phyloP scores from a whole-genome alignment of 2,888 invertebrate species.

The Phytoseiulus persimilis region DNA sequence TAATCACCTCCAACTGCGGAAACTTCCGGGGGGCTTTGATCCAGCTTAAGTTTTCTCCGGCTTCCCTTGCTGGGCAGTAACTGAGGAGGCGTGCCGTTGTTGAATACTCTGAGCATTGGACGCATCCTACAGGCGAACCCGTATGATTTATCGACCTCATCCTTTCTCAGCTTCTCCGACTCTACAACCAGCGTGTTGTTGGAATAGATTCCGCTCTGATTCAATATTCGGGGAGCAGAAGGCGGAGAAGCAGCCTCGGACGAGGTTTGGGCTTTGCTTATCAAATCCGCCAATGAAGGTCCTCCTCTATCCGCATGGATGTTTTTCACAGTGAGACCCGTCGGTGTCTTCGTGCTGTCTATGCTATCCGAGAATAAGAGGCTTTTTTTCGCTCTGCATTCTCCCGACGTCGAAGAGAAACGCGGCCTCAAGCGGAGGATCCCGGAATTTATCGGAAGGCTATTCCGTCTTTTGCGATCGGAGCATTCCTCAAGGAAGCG shows the following conservation, averaged over 20 bases:
- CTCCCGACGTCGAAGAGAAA: conserved; percentile 12
- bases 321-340: conserved; percentile 28
- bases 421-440: not conserved
- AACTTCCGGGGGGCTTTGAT: not conserved
- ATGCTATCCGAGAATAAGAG: conserved; percentile 17
- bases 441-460: not conserved
- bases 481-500: not conserved
- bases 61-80: not conserved
- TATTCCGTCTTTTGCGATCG: not conserved
- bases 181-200: conserved; percentile 15
- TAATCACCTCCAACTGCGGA: not conserved
- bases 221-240: not conserved
- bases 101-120: not conserved
- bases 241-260: not conserved
- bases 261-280: not conserved
- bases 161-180: conserved; percentile 7
- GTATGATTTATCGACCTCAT: conserved; percentile 34
- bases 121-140: conserved; percentile 24
- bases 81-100: not conserved
- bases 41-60: not conserved
- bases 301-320: not conserved
- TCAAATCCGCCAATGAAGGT: not conserved
- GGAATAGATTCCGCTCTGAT: conserved; percentile 13
- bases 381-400: conserved; percentile 31
- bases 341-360: not conserved